Evolutionary conservation across 2,888 invertebrate genomes (phyloP), one percentile per base, ranked within the genome.

Genomic region (Conops quadrifasciatus): DNA sequence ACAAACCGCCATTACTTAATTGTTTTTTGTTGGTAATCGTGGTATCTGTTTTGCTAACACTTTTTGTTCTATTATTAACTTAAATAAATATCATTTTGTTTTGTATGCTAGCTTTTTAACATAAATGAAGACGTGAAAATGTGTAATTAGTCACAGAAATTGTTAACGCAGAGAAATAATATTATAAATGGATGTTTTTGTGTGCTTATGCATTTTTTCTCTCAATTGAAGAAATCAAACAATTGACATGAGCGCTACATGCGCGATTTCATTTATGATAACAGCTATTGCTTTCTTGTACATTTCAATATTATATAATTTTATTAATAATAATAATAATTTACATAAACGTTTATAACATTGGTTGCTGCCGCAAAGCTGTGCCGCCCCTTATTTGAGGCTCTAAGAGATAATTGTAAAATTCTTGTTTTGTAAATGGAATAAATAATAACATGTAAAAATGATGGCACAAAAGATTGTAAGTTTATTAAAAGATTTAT

Each of bases 371-470:
- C 28, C 24, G n/a, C 26, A 59, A 2, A 26, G 11, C 16, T 59
- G 24, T 21, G 59, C 24, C 28, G 28, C 9, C 13, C 26, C 13
- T 64, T 26, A 26, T 67, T 63, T 70, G 56, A 70, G 63, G 56
- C 58, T 70, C 56, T 70, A 58, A 60, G 11, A 51, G 21, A 15
- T 9, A 47, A 47, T 58, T 67, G 26, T 16, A 26, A 53, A 67
- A 53, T 56, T 19, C 15, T 45, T 67, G 56, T 56, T 56, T 24
- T 60, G 47, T 59, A 60, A 49, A 68, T 60, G 30, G 5, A 62
- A 62, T 26, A 43, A 67, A 67, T 16, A 58, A 67, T 19, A 43
- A 51, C 24, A 65, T 67, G 26, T 67, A 58, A 59, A 67, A 62
- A 49, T 7, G 9, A 7, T 49, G 15, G 68, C 49, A 67, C 58